Base-by-base conservation (phyloP, 2,113 vertebrate genomes). In the Argyrosomus japonicus region DNA sequence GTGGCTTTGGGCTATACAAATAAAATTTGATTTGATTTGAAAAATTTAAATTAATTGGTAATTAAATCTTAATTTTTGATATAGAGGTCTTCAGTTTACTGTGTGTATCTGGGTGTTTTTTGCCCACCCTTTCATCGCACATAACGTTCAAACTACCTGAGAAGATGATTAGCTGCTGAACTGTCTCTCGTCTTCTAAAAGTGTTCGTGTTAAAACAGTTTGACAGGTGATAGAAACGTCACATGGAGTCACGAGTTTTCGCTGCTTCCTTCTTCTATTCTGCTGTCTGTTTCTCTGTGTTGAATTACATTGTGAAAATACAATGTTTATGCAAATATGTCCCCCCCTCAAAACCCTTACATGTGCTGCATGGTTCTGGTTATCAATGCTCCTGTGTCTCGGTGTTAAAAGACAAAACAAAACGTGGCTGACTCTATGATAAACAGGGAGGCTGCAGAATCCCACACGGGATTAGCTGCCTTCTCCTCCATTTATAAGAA, bases 391-490 rank as follows among this genome's bases (percentile, higher is more conserved):
- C 17, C 29, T 57, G 5, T 51, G 23, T 68, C 36, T 79, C 27
- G 1, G 43, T 50, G 68, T 68, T 3, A 19, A 23, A 68, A 61
- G 36, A 40, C 36, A 40, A 72, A 27, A 19, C 43, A 43, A 60
- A 43, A 75, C 21, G 47, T 32, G 18, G 70, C 70, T 63, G 69
- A 57, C 40, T 74, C 65, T 40, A 4, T 50, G 54, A 45, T 65
- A 58, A 82, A 65, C 15, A 15, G n/a, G 71, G 65, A 69, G 61
- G 50, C 69, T 78, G 81, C 65, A 84, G 62, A 57, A 63, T 72
- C 77, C 79, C 84, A 85, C 82, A 61, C 74, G 63, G 78, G 74
- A 82, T 82, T 76, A 65, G 14, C 65, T 9, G 36, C 77, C 57
- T 73, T 54, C 56, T 61, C 47, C 60, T 61, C 40, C 71, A 70